Base-by-base conservation (phyloP, 2,797 vertebrate species). In the Cyprinodon diabolis region DNA sequence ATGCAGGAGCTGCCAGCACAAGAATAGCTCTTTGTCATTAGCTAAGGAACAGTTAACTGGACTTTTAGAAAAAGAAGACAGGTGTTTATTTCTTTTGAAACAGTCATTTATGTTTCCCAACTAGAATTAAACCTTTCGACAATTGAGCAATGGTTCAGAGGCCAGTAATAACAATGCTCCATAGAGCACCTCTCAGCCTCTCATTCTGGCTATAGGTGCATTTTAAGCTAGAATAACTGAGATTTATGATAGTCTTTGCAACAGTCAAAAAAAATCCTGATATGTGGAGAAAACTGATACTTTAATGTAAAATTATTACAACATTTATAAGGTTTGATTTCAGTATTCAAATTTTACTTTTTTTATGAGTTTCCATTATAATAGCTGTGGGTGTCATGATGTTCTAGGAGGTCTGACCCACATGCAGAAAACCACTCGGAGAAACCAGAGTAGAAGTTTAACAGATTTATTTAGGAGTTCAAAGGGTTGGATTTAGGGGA, bases 101-200 rank as follows among this genome's bases (percentile, higher is more conserved):
- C 30, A 62, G 48, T 21, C 62, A 1, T 58, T 52, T 62, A 73
- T 56, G 25, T 78, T 72, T 67, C 55, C 84, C 81, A 81, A 76
- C 76, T 69, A 78, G 15, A 83, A 13, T 66, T 66, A 60, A 79
- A 77, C 75, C 78, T 79, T 57, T 69, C 70, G 74, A 48, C 55
- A 52, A 4, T 56, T 52, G 66, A 75, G 71, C 79, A 63, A 35
- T 13, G 19, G 47, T 11, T 80, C 83, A 86, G 71, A 77, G 37
- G 73, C 45, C 56, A 51, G 74, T 71, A 49, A 82, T 82, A 84
- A 86, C 76, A 51, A 79, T 25, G 55, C 21, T 68, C 49, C 49
- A 17, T 77, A 84, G 72, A 77, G 77, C 23, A 79, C 51, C 66
- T 54, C 67, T 57, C 54, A 49, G 71, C 49, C 68, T 60, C 40